Base-by-base conservation (phyloP, 2,888 invertebrate genomes). In the Amphimallon solstitiale region DNA sequence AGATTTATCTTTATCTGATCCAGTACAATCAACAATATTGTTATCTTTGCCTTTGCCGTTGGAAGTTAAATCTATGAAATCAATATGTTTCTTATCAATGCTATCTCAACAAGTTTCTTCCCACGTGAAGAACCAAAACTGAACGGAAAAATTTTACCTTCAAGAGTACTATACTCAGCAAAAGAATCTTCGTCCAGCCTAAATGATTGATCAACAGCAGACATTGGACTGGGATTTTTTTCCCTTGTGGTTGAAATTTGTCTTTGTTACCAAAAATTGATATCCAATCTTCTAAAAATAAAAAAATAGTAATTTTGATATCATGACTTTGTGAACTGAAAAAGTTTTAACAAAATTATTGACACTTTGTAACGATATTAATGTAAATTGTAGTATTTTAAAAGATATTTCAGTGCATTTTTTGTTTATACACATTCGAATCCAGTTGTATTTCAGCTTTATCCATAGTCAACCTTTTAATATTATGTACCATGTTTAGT, bases 191-290 rank as follows among this genome's bases (percentile, higher is more conserved):
- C 87, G 71, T 86, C 85, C 74, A 88, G 80, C 76, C 87, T 84
- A 70, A 86, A 85, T 62, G 86, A 84, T 77, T 86, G 85, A 34
- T 85, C 82, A 38, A 86, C 74, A 56, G 83, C 82, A 2, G 75
- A 61, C n/a, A 63, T 67, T 70, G 73, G 46, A 12, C 10, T 43
- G 5, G 64, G 19, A 14, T 17, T 37, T 56, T 51, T 63, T 17
- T 54, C 56, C 0, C 45, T 10, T n/a, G 34, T 45, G 1, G 46
- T 37, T 35, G 23, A 34, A 14, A 45, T 64, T 46, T n/a, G 7
- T 61, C 61, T 37, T 48, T 61, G 9, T 17, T 49, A 51, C 9
- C 43, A 45, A 17, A 23, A 43, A 46, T 60, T 4, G 67, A 67
- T 10, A 67, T 23, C 67, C 70, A 71, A 60, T 71, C 70, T 65